A percentile compares a stretch with the other conserved stretches of the same genome.
Conservation (phyloP, 1,140 invertebrate species). For the Drosophila arizonae region DNA sequence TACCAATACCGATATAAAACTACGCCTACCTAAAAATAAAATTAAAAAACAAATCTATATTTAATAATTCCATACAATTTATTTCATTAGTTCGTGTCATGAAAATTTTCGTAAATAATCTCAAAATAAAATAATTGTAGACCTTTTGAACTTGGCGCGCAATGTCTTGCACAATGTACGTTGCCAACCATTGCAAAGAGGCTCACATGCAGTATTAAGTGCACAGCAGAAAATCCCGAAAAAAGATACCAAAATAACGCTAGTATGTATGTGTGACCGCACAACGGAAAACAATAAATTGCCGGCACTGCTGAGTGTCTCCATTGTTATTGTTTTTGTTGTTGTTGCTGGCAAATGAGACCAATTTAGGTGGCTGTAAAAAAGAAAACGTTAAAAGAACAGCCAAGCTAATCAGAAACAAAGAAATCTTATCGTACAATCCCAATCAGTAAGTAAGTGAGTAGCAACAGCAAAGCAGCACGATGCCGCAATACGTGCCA, state of each 20-base stretch:
- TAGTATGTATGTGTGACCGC: background rate
- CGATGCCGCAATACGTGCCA: constrained; percentile 74
- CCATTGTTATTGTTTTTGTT: constrained; percentile 13
- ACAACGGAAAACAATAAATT: constrained; percentile 2
- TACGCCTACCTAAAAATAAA: no score
- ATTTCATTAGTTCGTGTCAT: no score
- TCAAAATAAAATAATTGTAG: background rate
- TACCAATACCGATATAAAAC: no score
- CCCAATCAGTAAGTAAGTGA: background rate
- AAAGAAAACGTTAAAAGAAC: background rate
- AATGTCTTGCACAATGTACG: constrained; percentile 19
- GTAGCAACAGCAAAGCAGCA: background rate
- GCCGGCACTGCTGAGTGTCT: background rate
- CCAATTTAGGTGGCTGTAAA: constrained; percentile 19
- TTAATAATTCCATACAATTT: no score
- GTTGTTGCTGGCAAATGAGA: background rate
- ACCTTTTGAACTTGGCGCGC: constrained; percentile 73
- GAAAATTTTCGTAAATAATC: background rate
- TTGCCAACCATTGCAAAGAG: constrained; percentile 31
- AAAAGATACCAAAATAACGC: constrained; percentile 11
- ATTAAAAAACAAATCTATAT: no score
- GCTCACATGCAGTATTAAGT: background rate
- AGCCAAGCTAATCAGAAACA: constrained; percentile 24
- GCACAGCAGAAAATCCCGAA: background rate
- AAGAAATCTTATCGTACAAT: constrained; percentile 9